These are phyloP conservation scores for Sakesphorus luctuosus DNA, from an alignment of 2,113 vertebrate species.

Conservation along the genomic window DNA sequence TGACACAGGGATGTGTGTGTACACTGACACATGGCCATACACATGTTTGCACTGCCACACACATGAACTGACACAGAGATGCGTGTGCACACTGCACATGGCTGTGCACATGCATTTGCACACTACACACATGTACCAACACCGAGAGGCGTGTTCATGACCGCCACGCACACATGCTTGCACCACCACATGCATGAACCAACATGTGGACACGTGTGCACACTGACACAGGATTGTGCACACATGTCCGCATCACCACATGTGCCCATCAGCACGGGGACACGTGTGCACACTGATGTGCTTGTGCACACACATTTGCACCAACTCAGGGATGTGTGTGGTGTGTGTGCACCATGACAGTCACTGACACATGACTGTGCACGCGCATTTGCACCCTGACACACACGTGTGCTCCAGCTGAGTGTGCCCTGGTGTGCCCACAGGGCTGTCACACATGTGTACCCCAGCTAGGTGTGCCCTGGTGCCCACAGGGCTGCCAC, in stretches of 20 bases:
- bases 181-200: fast-evolving
- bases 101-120: fast-evolving
- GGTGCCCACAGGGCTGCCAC: no score
- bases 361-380: fast-evolving
- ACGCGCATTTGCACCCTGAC: neutral
- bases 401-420: no score
- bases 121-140: fast-evolving
- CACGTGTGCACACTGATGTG: no score
- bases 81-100: no score
- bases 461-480: neutral
- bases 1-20: fast-evolving
- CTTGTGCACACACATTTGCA: neutral
- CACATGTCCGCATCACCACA: no score
- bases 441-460: neutral
- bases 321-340: no score
- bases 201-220: fast-evolving
- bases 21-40: fast-evolving
- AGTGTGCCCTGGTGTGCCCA: neutral
- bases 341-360: fast-evolving
- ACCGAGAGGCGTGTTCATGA: neutral
- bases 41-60: neutral
- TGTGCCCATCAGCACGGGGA: fast-evolving
- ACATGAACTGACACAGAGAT: no score
- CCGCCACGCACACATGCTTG: fast-evolving
- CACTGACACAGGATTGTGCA: neutral